Conservation (phyloP, 1,140 invertebrate genomes). For the Zophobas atratus region DNA sequence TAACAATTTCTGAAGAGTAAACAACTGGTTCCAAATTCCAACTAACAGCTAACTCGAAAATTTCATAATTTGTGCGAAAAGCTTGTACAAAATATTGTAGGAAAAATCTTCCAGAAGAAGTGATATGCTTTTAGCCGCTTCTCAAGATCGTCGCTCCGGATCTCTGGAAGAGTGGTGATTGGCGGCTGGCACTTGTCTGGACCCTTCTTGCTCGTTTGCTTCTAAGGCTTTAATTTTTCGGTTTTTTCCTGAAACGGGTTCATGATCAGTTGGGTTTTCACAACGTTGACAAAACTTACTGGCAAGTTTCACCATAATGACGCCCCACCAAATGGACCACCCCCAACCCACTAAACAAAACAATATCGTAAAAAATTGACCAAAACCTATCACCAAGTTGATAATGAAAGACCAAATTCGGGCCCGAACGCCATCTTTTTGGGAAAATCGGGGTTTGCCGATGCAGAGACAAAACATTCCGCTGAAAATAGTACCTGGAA, state of each 20-base stretch:
- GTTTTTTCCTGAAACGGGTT: slow-evolving; percentile 60
- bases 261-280: not conserved
- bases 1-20: slow-evolving; percentile 22
- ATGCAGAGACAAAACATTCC: slow-evolving; percentile 90
- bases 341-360: slow-evolving; percentile 97
- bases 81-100: slow-evolving; percentile 40
- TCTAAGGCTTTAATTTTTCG: slow-evolving; percentile 62
- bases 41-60: slow-evolving; percentile 5
- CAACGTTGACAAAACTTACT: slow-evolving; percentile 70
- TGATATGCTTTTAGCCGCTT: slow-evolving; percentile 16
- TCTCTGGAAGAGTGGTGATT: slow-evolving; percentile 42
- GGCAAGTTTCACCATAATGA: slow-evolving; percentile 87
- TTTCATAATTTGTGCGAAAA: slow-evolving; percentile 40
- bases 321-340: slow-evolving; percentile 97
- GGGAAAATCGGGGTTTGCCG: slow-evolving; percentile 88
- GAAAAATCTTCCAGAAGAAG: slow-evolving; percentile 37
- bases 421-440: slow-evolving; percentile 78
- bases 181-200: slow-evolving; percentile 41
- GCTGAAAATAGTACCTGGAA: slow-evolving; percentile 87
- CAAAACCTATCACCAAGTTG: slow-evolving; percentile 86
- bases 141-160: slow-evolving; percentile 56
- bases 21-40: slow-evolving; percentile 4
- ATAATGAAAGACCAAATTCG: slow-evolving; percentile 85
- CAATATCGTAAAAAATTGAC: slow-evolving; percentile 93
- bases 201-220: slow-evolving; percentile 50